phyloP scores from a whole-genome alignment of 2,797 vertebrate genomes.

The Urophycis tenuis region DNA sequence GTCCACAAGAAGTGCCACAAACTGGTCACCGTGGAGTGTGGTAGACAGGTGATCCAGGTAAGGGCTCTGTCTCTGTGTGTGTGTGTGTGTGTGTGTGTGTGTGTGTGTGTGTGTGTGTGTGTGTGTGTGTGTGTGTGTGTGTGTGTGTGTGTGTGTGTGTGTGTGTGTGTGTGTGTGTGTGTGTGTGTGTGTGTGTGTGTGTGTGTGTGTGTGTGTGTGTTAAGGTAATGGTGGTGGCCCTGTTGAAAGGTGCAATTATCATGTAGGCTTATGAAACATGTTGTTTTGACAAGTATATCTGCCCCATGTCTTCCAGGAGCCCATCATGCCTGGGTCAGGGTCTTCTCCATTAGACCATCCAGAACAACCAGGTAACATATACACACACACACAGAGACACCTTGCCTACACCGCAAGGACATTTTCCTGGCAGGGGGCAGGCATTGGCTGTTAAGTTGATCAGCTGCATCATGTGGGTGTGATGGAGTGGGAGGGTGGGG shows the following conservation, averaged over 20 bases:
- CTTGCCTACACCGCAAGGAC: neutral
- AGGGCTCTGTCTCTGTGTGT: neutral
- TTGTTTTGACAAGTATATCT: slow-evolving; percentile 10
- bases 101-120: neutral
- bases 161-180: neutral
- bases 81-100: slow-evolving; percentile 20
- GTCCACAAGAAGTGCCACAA: slow-evolving; percentile 99
- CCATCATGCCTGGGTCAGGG: slow-evolving; percentile 54
- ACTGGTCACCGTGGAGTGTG: slow-evolving; percentile 86
- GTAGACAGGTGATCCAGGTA: slow-evolving; percentile 74
- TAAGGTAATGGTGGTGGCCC: neutral
- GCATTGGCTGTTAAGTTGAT: slow-evolving; percentile 13
- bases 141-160: slow-evolving; percentile 17
- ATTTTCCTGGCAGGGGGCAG: neutral
- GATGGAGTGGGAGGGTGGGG: neutral
- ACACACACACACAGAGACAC: neutral
- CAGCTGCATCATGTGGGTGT: slow-evolving; percentile 20
- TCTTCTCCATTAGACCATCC: slow-evolving; percentile 54
- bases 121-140: too few relatives aligned
- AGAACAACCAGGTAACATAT: slow-evolving; percentile 64
- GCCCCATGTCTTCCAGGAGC: slow-evolving; percentile 58
- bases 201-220: neutral
- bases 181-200: neutral
- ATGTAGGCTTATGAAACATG: neutral
- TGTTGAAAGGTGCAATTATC: neutral